Evolutionary conservation across 2,888 invertebrate genomes (phyloP), one percentile per base, ranked within the genome.

Genomic region (Steromphala cineraria): DNA sequence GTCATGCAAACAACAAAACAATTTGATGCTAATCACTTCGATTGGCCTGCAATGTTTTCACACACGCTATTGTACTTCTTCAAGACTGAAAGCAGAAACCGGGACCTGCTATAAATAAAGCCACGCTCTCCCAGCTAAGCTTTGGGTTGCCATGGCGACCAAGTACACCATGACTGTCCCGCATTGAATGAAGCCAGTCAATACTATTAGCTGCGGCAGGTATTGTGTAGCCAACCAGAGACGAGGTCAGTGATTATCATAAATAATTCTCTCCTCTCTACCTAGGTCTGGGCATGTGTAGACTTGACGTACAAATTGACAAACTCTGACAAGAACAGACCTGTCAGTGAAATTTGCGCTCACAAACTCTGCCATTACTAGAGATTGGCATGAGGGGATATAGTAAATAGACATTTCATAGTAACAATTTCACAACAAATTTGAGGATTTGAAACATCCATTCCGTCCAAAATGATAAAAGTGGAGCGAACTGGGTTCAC

Each of bases 401-500:
- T 24, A 56, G 28, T 36, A 71, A 21, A 75, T 53, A 80, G 28
- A 71, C 53, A 31, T 40, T 36, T 40, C 21, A 28, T 77, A 52
- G 74, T 28, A 55, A 21, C 17, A 71, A 67, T 53, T 81, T 55
- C 15, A 62, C 55, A 17, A 15, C 40, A 53, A 53, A 36, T 53
- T 55, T 81, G 36, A 21, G 19, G 62, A 40, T 77, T 24, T 71
- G 40, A 17, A 76, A 46, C 78, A 78, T 36, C 52, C 36, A 78
- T 77, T 85, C 83, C 84, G 84, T 85, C 87, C 84, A 81, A 81
- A 83, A 91, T 91, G 91, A 90, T 91, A 62, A 91, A 91, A 80
- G 88, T 90, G 88, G 91, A 90, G 80, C 86, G 90, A 83, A 87
- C 89, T 24, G 90, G 89, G 81, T 90, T 90, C 83, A 90, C 91